Evolutionary conservation across 2,113 vertebrate species (phyloP).

Genomic region (Pteropus alecto): DNA sequence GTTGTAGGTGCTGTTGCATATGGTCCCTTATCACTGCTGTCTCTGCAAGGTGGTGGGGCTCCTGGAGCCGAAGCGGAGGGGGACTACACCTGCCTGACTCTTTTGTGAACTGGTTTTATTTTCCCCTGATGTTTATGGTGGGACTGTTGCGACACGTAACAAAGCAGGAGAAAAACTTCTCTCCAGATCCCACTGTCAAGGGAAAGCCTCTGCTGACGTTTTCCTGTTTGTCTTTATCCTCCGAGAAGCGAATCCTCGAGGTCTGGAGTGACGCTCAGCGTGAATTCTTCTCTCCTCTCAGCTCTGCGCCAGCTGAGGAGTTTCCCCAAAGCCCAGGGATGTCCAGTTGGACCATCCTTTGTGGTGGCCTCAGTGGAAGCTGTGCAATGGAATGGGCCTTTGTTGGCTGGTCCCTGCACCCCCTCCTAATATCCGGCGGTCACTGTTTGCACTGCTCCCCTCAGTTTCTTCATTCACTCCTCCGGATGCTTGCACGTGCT

Average conservation of each 20-base stretch:
- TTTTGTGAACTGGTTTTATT: neutral
- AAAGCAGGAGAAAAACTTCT: neutral
- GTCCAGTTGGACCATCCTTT: fast-evolving
- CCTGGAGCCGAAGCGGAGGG: neutral
- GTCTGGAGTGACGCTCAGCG: neutral
- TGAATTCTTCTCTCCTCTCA: neutral
- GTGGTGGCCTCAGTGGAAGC: neutral
- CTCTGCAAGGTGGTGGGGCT: fast-evolving
- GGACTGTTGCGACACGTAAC: neutral
- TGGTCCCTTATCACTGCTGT: neutral
- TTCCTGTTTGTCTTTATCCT: neutral
- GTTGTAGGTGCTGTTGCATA: fast-evolving
- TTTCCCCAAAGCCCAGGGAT: neutral
- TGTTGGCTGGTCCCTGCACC: neutral
- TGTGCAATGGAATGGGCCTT: neutral
- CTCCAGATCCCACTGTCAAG: neutral
- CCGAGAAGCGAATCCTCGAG: neutral
- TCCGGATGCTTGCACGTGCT: neutral
- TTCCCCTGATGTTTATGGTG: neutral
- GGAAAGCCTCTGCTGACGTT: neutral
- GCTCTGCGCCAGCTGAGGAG: neutral
- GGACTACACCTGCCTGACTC: fast-evolving
- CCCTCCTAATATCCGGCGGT: fast-evolving
- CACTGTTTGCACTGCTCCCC: fast-evolving
- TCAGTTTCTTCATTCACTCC: neutral